Evolutionary conservation across 2,113 vertebrate species (phyloP), one percentile per base, ranked within the genome.

Genomic region (Heterotilapia buettikoferi): DNA sequence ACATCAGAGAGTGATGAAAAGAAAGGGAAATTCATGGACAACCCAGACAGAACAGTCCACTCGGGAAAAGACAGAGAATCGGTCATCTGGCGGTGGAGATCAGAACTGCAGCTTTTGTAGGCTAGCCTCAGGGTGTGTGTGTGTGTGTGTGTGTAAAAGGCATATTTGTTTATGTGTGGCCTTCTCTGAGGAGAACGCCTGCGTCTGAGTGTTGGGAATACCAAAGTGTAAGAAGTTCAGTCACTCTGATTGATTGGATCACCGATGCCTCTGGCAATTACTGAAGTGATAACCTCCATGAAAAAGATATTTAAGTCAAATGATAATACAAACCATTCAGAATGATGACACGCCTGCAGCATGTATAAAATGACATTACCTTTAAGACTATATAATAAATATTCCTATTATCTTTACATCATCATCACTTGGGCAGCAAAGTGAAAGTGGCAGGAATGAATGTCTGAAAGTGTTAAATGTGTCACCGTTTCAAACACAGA

Each of bases 1-100:
- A 97, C 97, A 97, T 98, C 96, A 96, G 94, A 94, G 96, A 97
- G 97, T 95, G 97, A 98, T 97, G 97, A 98, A 98, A 98, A 97
- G 98, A 96, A 97, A 97, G 96, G 92, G 95, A 96, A 97, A 98
- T 97, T 97, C 98, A 97, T 97, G 95, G 97, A 95, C 97, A 97
- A 94, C 95, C 95, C 95, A 96, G 97, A 96, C 97, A 97, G 96
- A 97, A 96, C 84, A 95, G 94, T 96, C 97, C 95, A 90, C 95
- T 95, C 96, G 97, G 96, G 95, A 82, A 88, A 90, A 85, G 92
- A 86, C 61, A n/a, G 80, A 43, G 87, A 52, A 86, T 36, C 36
- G 89, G 92, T 91, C 95, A 94, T 94, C 96, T 96, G 94, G 92
- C 91, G 96, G 95, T 19, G 43, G 86, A 76, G 76, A 85, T 85